Evolutionary conservation across 2,797 vertebrate genomes (phyloP).

Genomic region (Coregonus ussuriensis): DNA sequence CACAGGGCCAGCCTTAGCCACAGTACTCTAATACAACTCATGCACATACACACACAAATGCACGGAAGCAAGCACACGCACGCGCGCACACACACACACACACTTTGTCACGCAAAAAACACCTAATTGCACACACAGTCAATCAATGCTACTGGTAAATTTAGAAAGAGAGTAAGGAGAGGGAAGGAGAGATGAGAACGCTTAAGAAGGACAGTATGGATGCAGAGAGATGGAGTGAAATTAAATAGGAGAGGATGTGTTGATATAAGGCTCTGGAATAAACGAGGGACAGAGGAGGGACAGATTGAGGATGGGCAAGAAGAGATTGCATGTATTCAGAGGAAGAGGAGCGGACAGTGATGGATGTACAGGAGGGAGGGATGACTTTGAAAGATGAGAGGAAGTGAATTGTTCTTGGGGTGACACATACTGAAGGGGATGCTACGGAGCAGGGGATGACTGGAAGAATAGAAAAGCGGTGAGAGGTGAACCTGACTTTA

Average conservation of each 20-base stretch:
- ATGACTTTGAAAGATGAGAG: constrained; percentile 63
- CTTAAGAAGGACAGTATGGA: not conserved
- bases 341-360: constrained; percentile 50
- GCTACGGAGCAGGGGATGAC: constrained; percentile 31
- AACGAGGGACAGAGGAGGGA: constrained; percentile 18
- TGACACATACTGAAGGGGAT: constrained; percentile 52
- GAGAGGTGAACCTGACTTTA: not conserved
- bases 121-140: not conserved
- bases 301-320: constrained; percentile 28
- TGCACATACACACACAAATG: not conserved
- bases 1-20: constrained; percentile 31
- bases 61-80: not conserved
- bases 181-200: not conserved
- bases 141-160: not conserved
- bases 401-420: constrained; percentile 47
- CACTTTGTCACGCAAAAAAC: not conserved
- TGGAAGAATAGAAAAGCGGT: not conserved
- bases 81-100: not conserved
- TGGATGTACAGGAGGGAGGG: constrained; percentile 51
- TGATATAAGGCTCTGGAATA: not conserved
- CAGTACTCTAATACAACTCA: constrained; percentile 1
- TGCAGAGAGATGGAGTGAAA: not conserved
- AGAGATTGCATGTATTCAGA: constrained; percentile 10
- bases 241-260: not conserved
- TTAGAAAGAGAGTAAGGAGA: not conserved